These are phyloP conservation scores for Neomicropteryx cornuta DNA, from an alignment of 1,140 invertebrate species.

Conservation along the genomic window DNA sequence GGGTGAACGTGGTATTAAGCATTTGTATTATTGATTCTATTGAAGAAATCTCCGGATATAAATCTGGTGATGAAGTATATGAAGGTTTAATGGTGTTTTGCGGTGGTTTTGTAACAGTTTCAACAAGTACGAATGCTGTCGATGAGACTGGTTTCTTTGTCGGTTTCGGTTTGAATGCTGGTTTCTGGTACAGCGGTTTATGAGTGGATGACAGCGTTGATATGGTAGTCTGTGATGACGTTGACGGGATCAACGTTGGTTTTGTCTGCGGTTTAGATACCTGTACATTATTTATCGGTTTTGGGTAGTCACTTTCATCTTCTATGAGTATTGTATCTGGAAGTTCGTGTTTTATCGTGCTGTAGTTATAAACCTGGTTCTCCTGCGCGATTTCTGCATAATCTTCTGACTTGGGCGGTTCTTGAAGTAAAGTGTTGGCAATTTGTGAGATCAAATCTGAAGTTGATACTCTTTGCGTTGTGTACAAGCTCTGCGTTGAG, in stretches of 20 bases:
- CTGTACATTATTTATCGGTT: constrained; percentile 45
- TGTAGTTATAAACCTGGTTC: constrained; percentile 28
- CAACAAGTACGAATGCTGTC: constrained; percentile 22
- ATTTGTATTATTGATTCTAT: constrained; percentile 54
- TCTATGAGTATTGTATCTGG: constrained; percentile 55
- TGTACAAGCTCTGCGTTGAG: no score
- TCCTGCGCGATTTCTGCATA: constrained; percentile 33
- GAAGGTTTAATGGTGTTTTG: constrained; percentile 2
- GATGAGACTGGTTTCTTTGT: constrained; percentile 20
- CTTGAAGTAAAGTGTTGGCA: constrained; percentile 35
- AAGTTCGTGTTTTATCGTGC: constrained; percentile 44
- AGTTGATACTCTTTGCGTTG: no score
- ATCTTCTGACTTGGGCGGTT: constrained; percentile 26
- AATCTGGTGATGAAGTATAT: constrained; percentile 27
- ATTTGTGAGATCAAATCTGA: constrained; percentile 37
- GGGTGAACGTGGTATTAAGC: constrained; percentile 44
- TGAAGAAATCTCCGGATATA: constrained; percentile 38
- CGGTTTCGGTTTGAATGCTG: constrained; percentile 36
- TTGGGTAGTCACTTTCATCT: no score
- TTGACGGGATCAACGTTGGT: constrained; percentile 23
- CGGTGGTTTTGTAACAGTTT: constrained; percentile 18
- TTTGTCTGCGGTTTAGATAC: constrained; percentile 37
- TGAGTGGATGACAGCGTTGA: constrained; percentile 27
- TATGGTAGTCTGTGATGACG: constrained; percentile 19
- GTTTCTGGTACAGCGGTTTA: constrained; percentile 25